These are phyloP conservation scores for Halocynthia aurantium DNA, from an alignment of 23 tunicate species.

Conservation along the genomic window DNA sequence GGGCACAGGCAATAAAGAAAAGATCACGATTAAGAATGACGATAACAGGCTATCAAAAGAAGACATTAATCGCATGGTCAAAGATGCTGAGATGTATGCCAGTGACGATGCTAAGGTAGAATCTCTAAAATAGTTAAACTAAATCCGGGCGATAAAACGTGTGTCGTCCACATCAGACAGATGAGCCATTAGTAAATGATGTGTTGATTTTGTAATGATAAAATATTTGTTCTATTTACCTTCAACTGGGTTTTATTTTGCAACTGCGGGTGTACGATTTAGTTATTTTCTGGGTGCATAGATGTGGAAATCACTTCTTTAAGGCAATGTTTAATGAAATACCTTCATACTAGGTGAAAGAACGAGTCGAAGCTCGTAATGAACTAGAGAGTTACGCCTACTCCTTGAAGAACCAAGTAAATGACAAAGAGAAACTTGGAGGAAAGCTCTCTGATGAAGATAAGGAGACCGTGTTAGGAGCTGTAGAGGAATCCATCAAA, in stretches of 20 bases:
- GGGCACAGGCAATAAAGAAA: slow-evolving; percentile 97
- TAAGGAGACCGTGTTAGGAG: slow-evolving; percentile 59
- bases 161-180: neutral
- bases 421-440: slow-evolving; percentile 90
- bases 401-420: slow-evolving; percentile 87
- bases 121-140: neutral
- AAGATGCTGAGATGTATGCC: slow-evolving; percentile 95
- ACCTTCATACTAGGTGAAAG: slow-evolving; percentile 47
- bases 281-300: neutral
- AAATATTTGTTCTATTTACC: neutral
- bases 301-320: neutral
- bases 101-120: slow-evolving; percentile 82
- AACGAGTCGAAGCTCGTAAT: slow-evolving; percentile 88
- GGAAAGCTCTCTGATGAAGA: slow-evolving; percentile 87
- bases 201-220: neutral
- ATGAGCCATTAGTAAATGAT: neutral
- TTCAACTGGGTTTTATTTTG: no score
- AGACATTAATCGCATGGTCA: slow-evolving; percentile 94
- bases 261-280: no score
- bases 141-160: neutral
- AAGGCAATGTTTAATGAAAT: no score
- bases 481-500: slow-evolving; percentile 85
- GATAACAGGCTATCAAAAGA: slow-evolving; percentile 87
- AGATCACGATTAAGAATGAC: slow-evolving; percentile 90
- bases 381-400: slow-evolving; percentile 95